These are phyloP conservation scores for Monomorium pharaonis DNA, from an alignment of 1,140 invertebrate genomes.

Conservation along the genomic window DNA sequence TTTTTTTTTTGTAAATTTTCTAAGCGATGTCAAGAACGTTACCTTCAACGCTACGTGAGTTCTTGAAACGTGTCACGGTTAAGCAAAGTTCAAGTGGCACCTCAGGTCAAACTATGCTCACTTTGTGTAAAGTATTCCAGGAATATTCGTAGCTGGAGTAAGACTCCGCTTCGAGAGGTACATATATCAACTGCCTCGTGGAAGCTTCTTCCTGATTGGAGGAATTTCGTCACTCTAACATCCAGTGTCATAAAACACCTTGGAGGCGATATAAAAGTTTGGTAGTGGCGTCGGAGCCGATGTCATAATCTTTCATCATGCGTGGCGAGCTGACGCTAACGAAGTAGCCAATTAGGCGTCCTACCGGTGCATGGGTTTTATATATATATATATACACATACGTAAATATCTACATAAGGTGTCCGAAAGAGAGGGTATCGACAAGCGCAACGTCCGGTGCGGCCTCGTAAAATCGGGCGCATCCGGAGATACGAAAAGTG, in stretches of 20 bases:
- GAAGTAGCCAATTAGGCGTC: constrained; percentile 18
- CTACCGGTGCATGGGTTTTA: background rate
- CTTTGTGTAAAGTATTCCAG: background rate
- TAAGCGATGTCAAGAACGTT: background rate
- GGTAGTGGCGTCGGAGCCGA: background rate
- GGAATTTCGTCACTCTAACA: background rate
- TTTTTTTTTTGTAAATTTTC: background rate
- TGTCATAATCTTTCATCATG: background rate
- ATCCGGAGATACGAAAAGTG: constrained; percentile 78
- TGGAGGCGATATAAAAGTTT: background rate
- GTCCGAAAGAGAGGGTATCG: constrained; percentile 26
- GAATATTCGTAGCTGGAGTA: background rate
- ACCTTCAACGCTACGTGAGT: background rate
- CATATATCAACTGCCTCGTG: background rate
- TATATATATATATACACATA: background rate
- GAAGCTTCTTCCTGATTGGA: background rate
- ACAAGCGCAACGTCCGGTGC: constrained; percentile 25
- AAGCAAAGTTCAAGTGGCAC: background rate
- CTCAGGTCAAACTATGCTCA: background rate
- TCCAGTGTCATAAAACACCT: background rate
- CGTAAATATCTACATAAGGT: constrained; percentile 33
- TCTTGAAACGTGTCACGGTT: background rate
- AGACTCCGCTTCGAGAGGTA: background rate
- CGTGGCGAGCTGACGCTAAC: background rate
- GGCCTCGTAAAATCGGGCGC: constrained; percentile 60